Base-by-base conservation (phyloP, 53 echinoderm and acorn worm species). In the Astropecten irregularis region DNA sequence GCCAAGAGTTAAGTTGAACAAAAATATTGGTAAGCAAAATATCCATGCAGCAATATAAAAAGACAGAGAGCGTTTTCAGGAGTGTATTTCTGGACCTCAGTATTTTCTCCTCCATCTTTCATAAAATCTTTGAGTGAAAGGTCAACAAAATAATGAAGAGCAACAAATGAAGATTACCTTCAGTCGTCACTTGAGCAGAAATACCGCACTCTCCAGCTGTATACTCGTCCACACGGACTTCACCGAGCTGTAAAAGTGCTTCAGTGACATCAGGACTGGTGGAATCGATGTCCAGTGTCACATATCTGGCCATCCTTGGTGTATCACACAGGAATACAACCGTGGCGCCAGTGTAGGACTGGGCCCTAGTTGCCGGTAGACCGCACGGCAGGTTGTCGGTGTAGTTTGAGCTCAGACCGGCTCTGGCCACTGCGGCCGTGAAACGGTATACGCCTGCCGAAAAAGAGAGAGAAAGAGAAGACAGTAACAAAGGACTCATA, bases 151-250 rank as follows among this genome's bases (percentile, higher is more conserved):
- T n/a, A n/a, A n/a, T n/a, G n/a, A n/a, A n/a, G n/a, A n/a, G n/a
- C 42, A 42, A 6, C 42, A 42, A 11, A 11, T 8, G 11, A 42
- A 11, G 42, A 6, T 42, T 42, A 42, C 42, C 42, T 42, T 42
- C 42, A 11, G 42, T 42, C 11, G 42, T n/a, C n/a, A n/a, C n/a
- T n/a, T n/a, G n/a, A n/a, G n/a, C n/a, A n/a, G n/a, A 11, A 8
- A 11, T 42, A 42, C 6, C 60, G 26, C 60, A 59, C 26, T 27
- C 60, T 6, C 5, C 27, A 15, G 28, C 30, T 9, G 30, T 21
- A 28, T 69, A n/a, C n/a, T n/a, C n/a, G n/a, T n/a, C 28, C 69
- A 69, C 27, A 21, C 28, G 40, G 44, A 69, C 44, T 27, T 69
- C 69, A 0, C 11, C 48, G 11, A 69, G 27, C 48, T 21, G 19